Base-by-base conservation (phyloP, 2,888 invertebrate species). In the Cerastis rubricosa region DNA sequence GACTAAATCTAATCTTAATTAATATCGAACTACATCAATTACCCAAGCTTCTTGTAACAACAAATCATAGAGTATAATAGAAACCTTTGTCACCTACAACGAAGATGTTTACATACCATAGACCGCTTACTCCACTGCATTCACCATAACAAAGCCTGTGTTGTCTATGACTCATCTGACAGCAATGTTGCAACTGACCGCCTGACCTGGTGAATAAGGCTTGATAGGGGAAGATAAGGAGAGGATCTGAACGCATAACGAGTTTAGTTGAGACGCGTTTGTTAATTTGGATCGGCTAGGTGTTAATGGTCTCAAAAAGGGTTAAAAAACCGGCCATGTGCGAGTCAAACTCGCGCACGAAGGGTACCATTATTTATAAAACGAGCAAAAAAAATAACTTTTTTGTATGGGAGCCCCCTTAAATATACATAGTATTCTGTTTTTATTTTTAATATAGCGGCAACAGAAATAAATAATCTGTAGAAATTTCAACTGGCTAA, bases 101-200 rank as follows among this genome's bases (percentile, higher is more conserved):
- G 45, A 54, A 57, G 47, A 76, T 85, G 84, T 86, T 85, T 84
- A 79, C 85, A 80, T 81, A 74, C 80, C 80, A 68, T 74, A 73
- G 85, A 59, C 11, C 25, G 65, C 0, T 65, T n/a, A 72, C 43
- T 71, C 78, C 78, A 40, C 69, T 70, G 43, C 47, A 79, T 83
- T 85, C 59, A 71, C 84, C 70, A 88, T 84, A 89, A 89, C 89
- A 89, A 86, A 84, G 88, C 85, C 83, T 0, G 66, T 76, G 78
- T 86, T 89, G 77, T 87, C 77, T 75, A 64, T 84, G 88, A 82
- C 71, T 85, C 87, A 88, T 61, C 69, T 43, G 63, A 17, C 35
- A 57, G 84, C 80, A 76, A 85, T 85, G 87, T 85, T 74, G 85
- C 87, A 88, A 87, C 81, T 87, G 86, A 84, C 87, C 84, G 87